Percentiles rank a stretch among this genome's conserved stretches.
Evolutionary conservation across 2,113 vertebrate genomes (phyloP).

Genomic region (Oreamnos americanus): DNA sequence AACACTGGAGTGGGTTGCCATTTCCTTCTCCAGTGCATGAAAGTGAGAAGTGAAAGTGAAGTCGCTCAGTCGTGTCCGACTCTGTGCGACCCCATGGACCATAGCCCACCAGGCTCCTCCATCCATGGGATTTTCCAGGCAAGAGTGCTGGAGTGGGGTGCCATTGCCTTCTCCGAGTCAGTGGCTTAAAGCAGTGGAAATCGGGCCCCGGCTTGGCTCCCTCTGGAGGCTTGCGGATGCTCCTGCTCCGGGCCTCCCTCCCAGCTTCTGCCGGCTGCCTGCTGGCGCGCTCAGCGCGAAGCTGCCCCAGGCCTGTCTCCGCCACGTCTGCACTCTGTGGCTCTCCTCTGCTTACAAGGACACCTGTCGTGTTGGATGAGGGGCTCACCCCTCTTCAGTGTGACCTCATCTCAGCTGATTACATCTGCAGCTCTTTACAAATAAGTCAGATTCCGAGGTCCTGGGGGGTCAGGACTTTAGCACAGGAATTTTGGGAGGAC

Average conservation of each 20-base stretch:
- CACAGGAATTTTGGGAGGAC: fast-evolving
- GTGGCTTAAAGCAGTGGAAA: neutral
- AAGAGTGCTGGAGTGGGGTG: too few species aligned
- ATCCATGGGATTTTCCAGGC: too few species aligned
- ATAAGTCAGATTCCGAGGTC: fast-evolving
- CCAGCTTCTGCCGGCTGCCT: neutral
- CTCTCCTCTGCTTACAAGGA: neutral
- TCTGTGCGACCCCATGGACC: too few species aligned
- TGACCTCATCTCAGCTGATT: too few species aligned
- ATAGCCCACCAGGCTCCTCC: too few species aligned
- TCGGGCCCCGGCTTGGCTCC: neutral
- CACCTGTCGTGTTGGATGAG: fast-evolving
- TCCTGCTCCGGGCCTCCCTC: neutral
- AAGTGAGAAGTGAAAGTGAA: too few species aligned
- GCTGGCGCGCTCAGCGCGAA: neutral
- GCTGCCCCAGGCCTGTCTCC: fast-evolving
- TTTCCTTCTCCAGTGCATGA: too few species aligned
- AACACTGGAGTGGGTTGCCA: too few species aligned
- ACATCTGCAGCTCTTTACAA: neutral
- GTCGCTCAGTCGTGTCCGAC: too few species aligned
- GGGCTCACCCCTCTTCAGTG: fast-evolving
- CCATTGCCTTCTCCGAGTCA: fast-evolving
- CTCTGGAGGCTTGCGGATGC: neutral
- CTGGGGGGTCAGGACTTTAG: neutral
- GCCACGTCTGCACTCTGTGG: neutral